Base-by-base conservation (phyloP, 2,888 invertebrate genomes). In the Synergus japonicus region DNA sequence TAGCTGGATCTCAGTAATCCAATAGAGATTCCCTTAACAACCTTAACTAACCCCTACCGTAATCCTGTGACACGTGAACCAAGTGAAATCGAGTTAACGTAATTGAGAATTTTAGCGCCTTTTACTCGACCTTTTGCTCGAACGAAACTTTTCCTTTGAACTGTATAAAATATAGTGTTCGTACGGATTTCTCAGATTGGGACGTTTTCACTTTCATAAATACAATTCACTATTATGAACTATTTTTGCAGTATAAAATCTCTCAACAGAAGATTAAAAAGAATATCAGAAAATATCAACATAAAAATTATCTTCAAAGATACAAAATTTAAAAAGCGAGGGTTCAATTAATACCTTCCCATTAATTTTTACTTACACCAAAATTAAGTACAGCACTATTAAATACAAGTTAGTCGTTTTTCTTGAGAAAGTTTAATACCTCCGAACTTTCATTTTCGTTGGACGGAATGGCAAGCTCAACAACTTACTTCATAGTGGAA, bases 11-110 rank as follows among this genome's bases (percentile, higher is more conserved):
- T 83, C 80, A 81, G 85, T 87, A 87, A 87, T 87, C 86, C 86
- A 87, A 86, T 87, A 86, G 87, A 86, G 89, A 88, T 88, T 89
- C 88, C 88, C 89, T 90, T 89, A 90, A 90, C 90, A 88, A 90
- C 88, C 89, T 90, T 89, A 90, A 90, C 90, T 88, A 90, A 90
- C 89, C 89, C 88, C 87, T 86, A 80, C 85, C 84, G 66, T 76
- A 77, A 82, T 86, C 84, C 85, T 87, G 86, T 87, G 88, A 87
- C 88, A 87, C 88, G 84, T 81, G 81, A 83, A 85, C 85, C 87
- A 84, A 86, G 88, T 85, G 86, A 85, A 88, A 89, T 89, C 87
- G 85, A 89, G 88, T 90, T 90, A 90, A 89, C 88, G 89, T 89
- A 90, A 90, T 90, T 89, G 88, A 87, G 87, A 89, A 89, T 89